A percentile compares a stretch with the other conserved stretches of the same genome.
phyloP scores from a whole-genome alignment of 1,140 invertebrate species.

The Steinernema feltiae region DNA sequence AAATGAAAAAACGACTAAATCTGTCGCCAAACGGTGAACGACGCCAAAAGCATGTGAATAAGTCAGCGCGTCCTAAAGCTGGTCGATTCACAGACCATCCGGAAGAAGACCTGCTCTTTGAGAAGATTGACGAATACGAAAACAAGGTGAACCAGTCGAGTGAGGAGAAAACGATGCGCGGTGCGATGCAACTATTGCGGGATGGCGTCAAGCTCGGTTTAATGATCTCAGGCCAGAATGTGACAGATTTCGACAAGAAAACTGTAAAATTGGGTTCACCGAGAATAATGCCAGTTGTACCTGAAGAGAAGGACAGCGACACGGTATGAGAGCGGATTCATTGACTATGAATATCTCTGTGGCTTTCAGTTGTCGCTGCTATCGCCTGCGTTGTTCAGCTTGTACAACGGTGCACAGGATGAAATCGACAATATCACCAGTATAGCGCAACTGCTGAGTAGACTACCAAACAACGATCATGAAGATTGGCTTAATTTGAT shows the following conservation, averaged over 20 bases:
- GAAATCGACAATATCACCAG: conserved; percentile 39
- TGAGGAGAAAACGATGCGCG: neutral
- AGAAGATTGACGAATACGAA: neutral
- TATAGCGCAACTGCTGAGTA: conserved; percentile 38
- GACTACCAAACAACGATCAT: conserved; percentile 35
- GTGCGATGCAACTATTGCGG: conserved; percentile 30
- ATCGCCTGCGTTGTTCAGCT: conserved; percentile 44
- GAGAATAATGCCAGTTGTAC: conserved; percentile 34
- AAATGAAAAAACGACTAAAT: neutral
- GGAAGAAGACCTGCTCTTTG: neutral
- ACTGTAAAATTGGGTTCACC: conserved; percentile 41
- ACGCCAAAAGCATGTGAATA: neutral
- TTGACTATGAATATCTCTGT: neutral
- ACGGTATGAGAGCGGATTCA: neutral
- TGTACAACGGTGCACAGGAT: conserved; percentile 42
- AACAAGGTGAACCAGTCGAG: neutral
- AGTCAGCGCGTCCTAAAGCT: neutral
- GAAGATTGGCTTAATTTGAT: conserved; percentile 45
- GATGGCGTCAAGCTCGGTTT: conserved; percentile 46
- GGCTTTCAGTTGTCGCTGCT: conserved; percentile 27
- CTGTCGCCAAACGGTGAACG: neutral
- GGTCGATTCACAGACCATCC: neutral
- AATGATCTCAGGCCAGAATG: conserved; percentile 39
- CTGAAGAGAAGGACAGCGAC: conserved; percentile 32
- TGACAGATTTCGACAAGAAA: conserved; percentile 39